Evolutionary conservation across 2,113 vertebrate species (phyloP).

Genomic region (Dunckerocampus dactyliophorus): DNA sequence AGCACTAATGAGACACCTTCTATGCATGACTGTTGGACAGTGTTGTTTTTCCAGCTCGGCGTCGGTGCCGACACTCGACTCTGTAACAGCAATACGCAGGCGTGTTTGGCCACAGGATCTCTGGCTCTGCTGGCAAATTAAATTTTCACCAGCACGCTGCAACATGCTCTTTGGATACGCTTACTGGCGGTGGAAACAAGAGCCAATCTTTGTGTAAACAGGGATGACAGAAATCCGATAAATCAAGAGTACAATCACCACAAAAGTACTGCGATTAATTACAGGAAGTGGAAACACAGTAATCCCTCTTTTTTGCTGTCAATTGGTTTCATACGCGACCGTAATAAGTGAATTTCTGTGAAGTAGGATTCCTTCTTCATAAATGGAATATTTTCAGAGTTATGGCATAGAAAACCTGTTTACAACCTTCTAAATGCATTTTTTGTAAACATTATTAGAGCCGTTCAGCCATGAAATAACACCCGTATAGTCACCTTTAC

Average conservation of each 20-base stretch:
- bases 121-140: slow-evolving; percentile 19
- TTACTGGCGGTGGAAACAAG: slow-evolving; percentile 41
- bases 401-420: too few relatives aligned
- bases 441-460: too few relatives aligned
- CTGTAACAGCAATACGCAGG: slow-evolving; percentile 39
- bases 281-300: neutral
- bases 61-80: slow-evolving; percentile 9
- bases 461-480: too few relatives aligned
- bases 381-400: too few relatives aligned
- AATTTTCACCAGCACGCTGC: slow-evolving; percentile 52
- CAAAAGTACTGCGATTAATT: neutral
- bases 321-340: too few relatives aligned
- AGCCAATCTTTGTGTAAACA: slow-evolving; percentile 5
- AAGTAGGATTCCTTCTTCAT: too few relatives aligned
- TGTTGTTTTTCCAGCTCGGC: slow-evolving; percentile 9
- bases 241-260: neutral
- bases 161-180: slow-evolving; percentile 45
- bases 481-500: too few relatives aligned
- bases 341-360: too few relatives aligned
- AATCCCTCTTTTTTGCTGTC: too few relatives aligned
- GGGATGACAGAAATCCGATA: neutral
- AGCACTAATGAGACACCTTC: neutral
- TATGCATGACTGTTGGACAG: slow-evolving; percentile 22
- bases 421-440: too few relatives aligned
- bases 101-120: slow-evolving; percentile 30